A percentile compares a stretch with the other conserved stretches of the same genome.
Conservation (phyloP, 2,113 vertebrate genomes). For the Orthonyx spaldingii region DNA sequence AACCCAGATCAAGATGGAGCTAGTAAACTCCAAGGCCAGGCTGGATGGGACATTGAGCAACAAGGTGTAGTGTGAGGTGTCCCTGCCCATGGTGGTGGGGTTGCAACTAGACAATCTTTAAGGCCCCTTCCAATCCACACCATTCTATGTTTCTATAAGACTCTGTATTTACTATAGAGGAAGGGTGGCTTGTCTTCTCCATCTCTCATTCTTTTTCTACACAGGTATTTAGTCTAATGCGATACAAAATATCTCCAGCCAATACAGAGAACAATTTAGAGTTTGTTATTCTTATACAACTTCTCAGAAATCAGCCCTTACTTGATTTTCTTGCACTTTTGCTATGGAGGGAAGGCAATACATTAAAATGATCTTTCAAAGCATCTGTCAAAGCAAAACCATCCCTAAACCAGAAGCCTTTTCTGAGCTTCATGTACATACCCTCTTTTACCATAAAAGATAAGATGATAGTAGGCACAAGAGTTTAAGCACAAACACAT, state of each 20-base stretch:
- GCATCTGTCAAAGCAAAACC: background rate
- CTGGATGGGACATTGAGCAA: background rate
- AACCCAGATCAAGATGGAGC: background rate
- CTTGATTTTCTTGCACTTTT: background rate
- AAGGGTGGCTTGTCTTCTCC: background rate
- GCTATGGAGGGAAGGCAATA: background rate
- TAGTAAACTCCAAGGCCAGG: background rate
- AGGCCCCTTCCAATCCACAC: background rate
- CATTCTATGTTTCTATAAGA: background rate
- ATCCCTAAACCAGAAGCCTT: background rate
- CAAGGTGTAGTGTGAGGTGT: background rate
- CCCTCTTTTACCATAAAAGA: background rate
- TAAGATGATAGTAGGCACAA: background rate
- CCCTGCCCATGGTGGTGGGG: background rate
- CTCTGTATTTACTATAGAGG: background rate
- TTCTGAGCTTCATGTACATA: background rate
- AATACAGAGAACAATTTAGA: background rate
- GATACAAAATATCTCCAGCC: background rate
- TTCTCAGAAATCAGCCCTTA: background rate
- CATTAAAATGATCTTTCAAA: background rate
- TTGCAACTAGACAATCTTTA: background rate
- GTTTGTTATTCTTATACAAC: background rate
- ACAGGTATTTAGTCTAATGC: background rate
- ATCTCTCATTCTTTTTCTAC: background rate
- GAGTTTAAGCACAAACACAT: background rate